Conservation (phyloP, 2,888 invertebrate species). For the Achlya flavicornis region DNA sequence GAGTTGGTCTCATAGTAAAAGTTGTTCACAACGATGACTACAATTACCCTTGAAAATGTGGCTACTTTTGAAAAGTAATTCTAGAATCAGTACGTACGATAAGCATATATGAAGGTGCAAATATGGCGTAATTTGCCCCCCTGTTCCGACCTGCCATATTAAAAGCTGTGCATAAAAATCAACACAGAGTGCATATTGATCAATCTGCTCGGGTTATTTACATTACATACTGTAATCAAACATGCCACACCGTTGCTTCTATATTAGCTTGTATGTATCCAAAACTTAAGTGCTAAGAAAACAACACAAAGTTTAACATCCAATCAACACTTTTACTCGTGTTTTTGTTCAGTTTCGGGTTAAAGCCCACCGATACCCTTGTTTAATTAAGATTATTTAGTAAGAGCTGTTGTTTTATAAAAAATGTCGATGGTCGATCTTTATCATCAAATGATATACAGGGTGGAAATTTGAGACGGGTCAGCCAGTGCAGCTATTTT, state of each 20-base stretch:
- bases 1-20: too few species aligned
- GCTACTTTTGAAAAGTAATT: too few species aligned
- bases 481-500: too few species aligned
- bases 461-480: too few species aligned
- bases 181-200: constrained; percentile 32
- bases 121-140: too few species aligned
- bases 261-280: constrained; percentile 43
- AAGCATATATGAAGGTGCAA: too few species aligned
- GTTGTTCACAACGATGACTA: too few species aligned
- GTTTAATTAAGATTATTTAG: constrained; percentile 33
- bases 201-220: constrained; percentile 43
- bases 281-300: constrained; percentile 49
- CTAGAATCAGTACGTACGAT: too few species aligned
- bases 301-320: constrained; percentile 49
- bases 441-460: too few species aligned
- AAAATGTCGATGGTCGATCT: neutral
- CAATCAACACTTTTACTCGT: constrained; percentile 47
- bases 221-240: constrained; percentile 66
- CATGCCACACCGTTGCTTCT: constrained; percentile 63
- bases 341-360: constrained; percentile 51
- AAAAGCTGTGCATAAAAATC: constrained; percentile 48
- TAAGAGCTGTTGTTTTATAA: neutral
- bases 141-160: constrained; percentile 15
- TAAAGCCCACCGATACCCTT: constrained; percentile 63
- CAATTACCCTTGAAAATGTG: too few species aligned